Percentiles rank a stretch among this genome's conserved stretches.
phyloP scores from a whole-genome alignment of 2,797 vertebrate genomes.

The Melanotaenia parkinsoni region DNA sequence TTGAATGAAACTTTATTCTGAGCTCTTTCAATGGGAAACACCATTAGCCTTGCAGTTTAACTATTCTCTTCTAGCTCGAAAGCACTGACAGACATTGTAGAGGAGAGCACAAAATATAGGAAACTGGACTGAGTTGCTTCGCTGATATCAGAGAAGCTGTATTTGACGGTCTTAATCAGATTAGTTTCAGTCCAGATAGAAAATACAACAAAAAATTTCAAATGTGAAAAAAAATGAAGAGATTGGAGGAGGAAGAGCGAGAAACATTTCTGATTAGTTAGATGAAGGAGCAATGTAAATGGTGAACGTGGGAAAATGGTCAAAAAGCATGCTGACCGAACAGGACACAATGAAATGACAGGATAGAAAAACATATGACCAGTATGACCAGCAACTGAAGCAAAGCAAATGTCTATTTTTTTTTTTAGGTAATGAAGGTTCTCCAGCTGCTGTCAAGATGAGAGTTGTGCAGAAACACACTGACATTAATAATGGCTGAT shows the following conservation, averaged over 20 bases:
- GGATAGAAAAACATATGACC: neutral
- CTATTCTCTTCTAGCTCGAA: neutral
- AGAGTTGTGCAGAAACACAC: neutral
- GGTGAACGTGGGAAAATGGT: neutral
- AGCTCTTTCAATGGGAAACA: neutral
- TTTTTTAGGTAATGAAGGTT: neutral
- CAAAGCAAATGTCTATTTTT: neutral
- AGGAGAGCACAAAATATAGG: neutral
- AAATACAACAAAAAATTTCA: neutral
- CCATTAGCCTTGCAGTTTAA: neutral
- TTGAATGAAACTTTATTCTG: neutral
- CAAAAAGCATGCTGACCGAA: neutral
- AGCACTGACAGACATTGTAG: neutral
- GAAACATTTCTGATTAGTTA: neutral
- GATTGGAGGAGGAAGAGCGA: neutral
- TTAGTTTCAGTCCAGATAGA: neutral
- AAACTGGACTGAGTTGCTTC: neutral
- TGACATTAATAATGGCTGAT: neutral
- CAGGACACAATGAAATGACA: neutral
- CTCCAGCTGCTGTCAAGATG: neutral
- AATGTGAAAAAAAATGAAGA: neutral
- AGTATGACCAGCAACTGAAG: neutral
- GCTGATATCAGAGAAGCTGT: neutral
- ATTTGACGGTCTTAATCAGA: neutral
- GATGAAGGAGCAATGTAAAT: neutral